Conservation (phyloP, 2,113 vertebrate species). For the Platysteira castanea region DNA sequence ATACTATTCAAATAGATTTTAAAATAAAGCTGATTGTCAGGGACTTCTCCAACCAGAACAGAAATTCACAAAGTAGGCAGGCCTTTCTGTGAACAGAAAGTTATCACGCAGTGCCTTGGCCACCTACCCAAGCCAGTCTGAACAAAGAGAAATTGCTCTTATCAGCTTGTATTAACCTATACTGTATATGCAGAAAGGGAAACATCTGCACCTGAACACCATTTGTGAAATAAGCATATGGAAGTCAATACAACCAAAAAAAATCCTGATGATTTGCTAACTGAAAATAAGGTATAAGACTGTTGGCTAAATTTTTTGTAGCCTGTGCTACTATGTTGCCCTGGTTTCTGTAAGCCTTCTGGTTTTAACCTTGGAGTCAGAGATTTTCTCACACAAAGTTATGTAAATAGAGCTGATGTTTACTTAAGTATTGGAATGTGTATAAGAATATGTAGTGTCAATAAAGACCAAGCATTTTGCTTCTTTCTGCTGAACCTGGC, state of each 20-base stretch:
- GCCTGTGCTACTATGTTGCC: too few species aligned
- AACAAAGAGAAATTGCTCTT: neutral
- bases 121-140: neutral
- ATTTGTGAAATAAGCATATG: neutral
- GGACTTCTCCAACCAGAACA: neutral
- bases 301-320: neutral
- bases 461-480: too few species aligned
- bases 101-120: neutral
- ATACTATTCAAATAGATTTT: neutral
- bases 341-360: too few species aligned
- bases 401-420: too few species aligned
- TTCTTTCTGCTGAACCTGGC: too few species aligned
- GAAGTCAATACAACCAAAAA: neutral
- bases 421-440: too few species aligned
- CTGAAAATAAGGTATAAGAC: neutral
- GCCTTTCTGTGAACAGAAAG: neutral
- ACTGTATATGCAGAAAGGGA: neutral
- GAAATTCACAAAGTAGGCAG: neutral
- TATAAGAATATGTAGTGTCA: too few species aligned
- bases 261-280: neutral
- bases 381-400: too few species aligned
- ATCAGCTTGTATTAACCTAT: neutral
- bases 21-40: conserved; percentile 43
- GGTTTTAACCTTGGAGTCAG: too few species aligned
- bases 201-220: neutral